These are phyloP conservation scores for Athene cunicularia DNA, from an alignment of 2,113 vertebrate species.

Conservation along the genomic window DNA sequence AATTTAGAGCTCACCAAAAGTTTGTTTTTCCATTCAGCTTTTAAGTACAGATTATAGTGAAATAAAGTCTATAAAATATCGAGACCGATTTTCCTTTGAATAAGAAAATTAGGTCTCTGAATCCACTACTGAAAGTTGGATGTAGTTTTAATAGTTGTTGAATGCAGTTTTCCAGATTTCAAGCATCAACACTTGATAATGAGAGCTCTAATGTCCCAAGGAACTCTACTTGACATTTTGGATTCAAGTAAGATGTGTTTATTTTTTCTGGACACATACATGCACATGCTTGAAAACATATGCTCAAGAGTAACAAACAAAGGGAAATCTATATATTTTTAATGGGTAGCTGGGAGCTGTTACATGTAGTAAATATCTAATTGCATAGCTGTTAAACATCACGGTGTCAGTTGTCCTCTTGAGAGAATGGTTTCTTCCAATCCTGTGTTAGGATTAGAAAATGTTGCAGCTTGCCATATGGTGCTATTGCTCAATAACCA, in stretches of 20 bases:
- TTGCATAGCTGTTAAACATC: neutral
- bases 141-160: neutral
- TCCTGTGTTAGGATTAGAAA: neutral
- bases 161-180: neutral
- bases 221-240: neutral
- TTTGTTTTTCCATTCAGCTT: neutral
- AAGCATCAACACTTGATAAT: neutral
- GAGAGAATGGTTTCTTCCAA: neutral
- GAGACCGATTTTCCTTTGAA: neutral
- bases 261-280: neutral
- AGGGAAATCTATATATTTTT: neutral
- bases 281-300: neutral
- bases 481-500: neutral
- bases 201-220: neutral
- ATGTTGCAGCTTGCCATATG: fast-evolving
- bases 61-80: neutral
- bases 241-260: neutral
- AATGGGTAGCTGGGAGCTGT: neutral
- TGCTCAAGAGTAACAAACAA: neutral
- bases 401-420: neutral
- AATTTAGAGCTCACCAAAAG: neutral
- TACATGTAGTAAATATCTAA: neutral
- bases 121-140: neutral
- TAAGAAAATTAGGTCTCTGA: neutral
- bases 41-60: neutral